phyloP scores from a whole-genome alignment of 2,113 vertebrate species.

The Scopus umbretta region DNA sequence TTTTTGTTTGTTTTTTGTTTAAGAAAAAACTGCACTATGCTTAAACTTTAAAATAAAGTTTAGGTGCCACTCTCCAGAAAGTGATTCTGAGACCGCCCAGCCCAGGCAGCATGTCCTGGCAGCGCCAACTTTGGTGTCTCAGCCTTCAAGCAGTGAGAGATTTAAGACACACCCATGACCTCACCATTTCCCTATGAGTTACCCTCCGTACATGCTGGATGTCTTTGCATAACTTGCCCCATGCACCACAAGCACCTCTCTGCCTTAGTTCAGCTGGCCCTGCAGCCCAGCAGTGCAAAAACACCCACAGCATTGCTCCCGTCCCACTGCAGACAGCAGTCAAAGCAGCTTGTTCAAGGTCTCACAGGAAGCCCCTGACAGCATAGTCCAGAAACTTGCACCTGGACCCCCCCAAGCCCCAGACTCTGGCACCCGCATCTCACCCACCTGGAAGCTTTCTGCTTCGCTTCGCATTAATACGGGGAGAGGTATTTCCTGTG shows the following conservation, averaged over 20 bases:
- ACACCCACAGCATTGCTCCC: accelerated
- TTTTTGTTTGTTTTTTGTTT: neutral
- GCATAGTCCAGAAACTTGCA: neutral
- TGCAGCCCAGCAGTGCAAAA: neutral
- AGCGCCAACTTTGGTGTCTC: neutral
- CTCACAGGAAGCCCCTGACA: neutral
- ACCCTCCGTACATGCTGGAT: accelerated
- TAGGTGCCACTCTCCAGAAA: neutral
- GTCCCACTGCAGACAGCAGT: accelerated
- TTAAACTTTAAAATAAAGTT: neutral
- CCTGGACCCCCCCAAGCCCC: neutral
- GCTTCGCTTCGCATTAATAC: neutral
- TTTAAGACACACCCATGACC: neutral
- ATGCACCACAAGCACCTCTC: neutral
- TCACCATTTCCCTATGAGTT: neutral
- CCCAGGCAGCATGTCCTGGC: neutral
- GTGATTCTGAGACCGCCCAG: neutral
- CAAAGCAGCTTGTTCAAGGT: accelerated
- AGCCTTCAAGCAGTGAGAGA: neutral
- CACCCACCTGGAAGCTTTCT: neutral
- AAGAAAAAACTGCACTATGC: neutral
- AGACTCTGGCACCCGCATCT: neutral
- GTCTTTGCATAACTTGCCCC: neutral
- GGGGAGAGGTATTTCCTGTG: neutral
- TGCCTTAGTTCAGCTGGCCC: accelerated